phyloP scores from a whole-genome alignment of 2,113 vertebrate species.

The Ploceus nigricollis region DNA sequence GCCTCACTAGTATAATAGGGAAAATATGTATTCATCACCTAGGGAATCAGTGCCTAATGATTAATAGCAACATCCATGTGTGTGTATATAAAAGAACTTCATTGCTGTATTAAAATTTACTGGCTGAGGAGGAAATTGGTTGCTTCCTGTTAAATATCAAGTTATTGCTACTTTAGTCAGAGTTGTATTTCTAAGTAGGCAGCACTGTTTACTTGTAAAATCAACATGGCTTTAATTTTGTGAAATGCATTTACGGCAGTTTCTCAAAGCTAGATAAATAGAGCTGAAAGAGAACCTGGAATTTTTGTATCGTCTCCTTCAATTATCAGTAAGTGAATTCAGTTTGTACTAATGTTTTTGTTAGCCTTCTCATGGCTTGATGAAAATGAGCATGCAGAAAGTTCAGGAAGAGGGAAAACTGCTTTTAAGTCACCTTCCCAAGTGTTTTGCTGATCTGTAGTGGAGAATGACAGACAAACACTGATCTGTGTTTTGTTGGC shows the following conservation, averaged over 20 bases:
- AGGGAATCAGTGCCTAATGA: background rate
- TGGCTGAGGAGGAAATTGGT: background rate
- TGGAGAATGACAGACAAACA: background rate
- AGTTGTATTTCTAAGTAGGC: background rate
- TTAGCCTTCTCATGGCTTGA: background rate
- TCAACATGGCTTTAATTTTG: background rate
- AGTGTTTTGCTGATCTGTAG: background rate
- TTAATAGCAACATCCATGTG: background rate
- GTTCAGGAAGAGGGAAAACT: background rate
- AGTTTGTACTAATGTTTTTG: background rate
- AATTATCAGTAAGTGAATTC: background rate
- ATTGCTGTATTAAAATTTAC: background rate
- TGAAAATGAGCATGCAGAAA: background rate
- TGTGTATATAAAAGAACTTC: background rate
- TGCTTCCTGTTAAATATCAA: background rate
- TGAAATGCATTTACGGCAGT: background rate
- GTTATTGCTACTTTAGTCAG: background rate
- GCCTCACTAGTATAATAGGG: background rate
- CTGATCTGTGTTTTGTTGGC: background rate
- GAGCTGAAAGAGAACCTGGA: background rate
- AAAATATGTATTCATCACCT: background rate
- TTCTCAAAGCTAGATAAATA: background rate
- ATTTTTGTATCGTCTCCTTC: background rate
- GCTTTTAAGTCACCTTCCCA: background rate
- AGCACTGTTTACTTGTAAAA: background rate